These are phyloP conservation scores for Amblyopsis rosae DNA, from an alignment of 2,113 vertebrate species.

Conservation along the genomic window DNA sequence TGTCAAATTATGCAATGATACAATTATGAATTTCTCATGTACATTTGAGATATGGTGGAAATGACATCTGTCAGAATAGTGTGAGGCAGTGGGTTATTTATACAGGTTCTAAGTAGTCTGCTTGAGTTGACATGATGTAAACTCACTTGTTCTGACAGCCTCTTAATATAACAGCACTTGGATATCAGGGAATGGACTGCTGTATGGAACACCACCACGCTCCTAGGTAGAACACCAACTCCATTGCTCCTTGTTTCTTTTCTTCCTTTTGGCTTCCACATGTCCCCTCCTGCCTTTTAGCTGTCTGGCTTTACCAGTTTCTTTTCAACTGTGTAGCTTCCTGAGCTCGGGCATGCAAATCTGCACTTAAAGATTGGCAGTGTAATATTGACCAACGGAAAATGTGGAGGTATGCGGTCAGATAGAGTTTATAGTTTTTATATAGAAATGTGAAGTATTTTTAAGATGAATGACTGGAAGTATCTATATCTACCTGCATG, in stretches of 20 bases:
- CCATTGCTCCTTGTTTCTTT: neutral
- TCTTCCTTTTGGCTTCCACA: no score
- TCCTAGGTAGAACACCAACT: neutral
- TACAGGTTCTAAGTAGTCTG: constrained; percentile 38
- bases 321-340: no score
- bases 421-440: no score
- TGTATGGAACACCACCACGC: constrained; percentile 35
- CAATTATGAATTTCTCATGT: neutral
- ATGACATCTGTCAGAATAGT: neutral
- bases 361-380: no score
- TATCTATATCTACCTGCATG: no score
- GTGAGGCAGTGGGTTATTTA: constrained; percentile 25
- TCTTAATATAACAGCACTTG: constrained; percentile 57
- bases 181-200: constrained; percentile 39
- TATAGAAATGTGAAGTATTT: no score
- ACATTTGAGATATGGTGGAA: constrained; percentile 24
- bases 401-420: no score
- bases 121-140: constrained; percentile 54
- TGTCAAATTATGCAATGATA: neutral
- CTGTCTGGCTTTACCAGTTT: no score
- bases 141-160: constrained; percentile 54
- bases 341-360: no score
- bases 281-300: no score
- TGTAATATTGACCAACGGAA: no score
- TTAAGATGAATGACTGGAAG: no score